Evolutionary conservation across 2,113 vertebrate species (phyloP).

Genomic region (Callaeas wilsoni): DNA sequence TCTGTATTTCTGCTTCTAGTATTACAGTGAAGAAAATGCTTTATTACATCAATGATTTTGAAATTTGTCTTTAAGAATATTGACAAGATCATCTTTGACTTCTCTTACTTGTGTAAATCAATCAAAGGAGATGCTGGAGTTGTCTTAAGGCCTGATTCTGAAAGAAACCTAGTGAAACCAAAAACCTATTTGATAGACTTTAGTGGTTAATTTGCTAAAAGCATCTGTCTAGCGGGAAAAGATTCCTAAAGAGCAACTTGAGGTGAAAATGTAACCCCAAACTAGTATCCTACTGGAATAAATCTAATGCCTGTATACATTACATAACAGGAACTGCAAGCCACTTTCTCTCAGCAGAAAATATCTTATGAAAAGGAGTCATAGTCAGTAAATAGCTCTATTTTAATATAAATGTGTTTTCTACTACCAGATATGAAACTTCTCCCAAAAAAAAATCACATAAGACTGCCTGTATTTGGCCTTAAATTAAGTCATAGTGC

Average conservation of each 20-base stretch:
- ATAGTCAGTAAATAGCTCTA: background rate
- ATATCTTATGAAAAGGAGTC: background rate
- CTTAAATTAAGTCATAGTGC: background rate
- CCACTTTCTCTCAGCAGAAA: background rate
- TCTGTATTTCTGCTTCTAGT: background rate
- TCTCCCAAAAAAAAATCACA: background rate
- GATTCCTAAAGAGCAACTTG: background rate
- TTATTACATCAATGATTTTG: background rate
- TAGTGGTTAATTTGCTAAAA: background rate
- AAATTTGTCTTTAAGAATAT: background rate
- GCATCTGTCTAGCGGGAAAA: background rate
- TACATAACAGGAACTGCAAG: background rate
- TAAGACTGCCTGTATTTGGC: background rate
- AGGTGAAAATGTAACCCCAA: background rate
- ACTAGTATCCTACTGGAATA: background rate
- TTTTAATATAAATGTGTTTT: background rate
- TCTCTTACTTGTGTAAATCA: background rate
- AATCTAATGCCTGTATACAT: background rate
- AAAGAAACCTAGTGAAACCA: background rate
- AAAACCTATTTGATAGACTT: background rate
- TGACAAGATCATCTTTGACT: background rate
- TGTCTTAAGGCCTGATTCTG: background rate
- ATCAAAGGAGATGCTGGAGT: background rate
- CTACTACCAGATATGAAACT: background rate
- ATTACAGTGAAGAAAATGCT: background rate